phyloP scores from a whole-genome alignment of 2,113 vertebrate genomes.

The Procavia capensis region DNA sequence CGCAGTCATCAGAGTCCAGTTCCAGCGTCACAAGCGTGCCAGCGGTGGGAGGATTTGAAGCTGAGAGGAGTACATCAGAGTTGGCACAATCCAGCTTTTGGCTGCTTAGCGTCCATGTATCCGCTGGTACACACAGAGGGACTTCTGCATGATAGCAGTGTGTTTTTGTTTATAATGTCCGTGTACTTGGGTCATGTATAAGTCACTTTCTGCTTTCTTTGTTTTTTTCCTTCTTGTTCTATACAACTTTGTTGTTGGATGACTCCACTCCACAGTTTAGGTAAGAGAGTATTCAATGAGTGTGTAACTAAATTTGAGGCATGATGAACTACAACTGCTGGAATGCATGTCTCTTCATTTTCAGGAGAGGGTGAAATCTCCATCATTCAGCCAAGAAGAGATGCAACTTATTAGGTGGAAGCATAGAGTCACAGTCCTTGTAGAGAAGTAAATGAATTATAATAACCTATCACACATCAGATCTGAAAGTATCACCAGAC shows the following conservation, averaged over 20 bases:
- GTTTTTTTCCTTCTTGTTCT: background rate
- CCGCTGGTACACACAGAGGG: too few relatives aligned
- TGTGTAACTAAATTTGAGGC: background rate
- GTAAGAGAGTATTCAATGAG: background rate
- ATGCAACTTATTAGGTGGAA: background rate
- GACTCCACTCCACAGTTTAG: background rate
- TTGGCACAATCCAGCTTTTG: background rate
- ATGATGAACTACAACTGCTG: background rate
- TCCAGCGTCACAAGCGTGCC: background rate
- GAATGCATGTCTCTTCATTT: background rate
- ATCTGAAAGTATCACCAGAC: too few relatives aligned
- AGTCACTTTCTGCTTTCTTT: background rate
- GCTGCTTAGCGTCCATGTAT: background rate
- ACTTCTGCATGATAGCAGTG: background rate
- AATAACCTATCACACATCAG: background rate
- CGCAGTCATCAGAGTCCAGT: background rate
- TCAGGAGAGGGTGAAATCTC: background rate
- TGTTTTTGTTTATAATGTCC: background rate
- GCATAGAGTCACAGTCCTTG: background rate
- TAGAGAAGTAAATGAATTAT: background rate
- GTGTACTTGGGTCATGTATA: background rate
- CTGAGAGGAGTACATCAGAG: background rate
- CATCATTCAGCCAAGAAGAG: background rate
- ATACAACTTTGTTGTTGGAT: background rate
- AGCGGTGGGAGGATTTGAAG: background rate